A percentile compares a stretch with the other conserved stretches of the same genome.
phyloP scores from a whole-genome alignment of 2,797 vertebrate genomes.

The Pseudochirops cupreus region DNA sequence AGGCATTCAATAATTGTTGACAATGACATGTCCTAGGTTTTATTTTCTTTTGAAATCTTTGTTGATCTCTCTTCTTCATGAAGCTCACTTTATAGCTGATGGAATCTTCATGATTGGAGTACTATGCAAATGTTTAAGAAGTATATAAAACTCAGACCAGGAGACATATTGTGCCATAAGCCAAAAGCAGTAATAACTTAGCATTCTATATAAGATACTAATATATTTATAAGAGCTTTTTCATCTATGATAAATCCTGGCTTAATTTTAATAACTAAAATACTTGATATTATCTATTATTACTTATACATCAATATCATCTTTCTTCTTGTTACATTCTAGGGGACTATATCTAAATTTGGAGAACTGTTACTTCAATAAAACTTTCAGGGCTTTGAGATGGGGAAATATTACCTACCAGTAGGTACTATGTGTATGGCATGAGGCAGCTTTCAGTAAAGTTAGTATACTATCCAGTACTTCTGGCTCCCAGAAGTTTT shows the following conservation, averaged over 20 bases:
- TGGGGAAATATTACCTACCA: conserved; percentile 12
- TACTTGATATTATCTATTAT: background rate
- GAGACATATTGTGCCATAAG: background rate
- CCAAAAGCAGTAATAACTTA: conserved; percentile 15
- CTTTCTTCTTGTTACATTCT: background rate
- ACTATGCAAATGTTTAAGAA: conserved; percentile 11
- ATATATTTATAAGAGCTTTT: no score
- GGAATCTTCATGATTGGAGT: background rate
- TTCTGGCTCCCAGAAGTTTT: conserved; percentile 25
- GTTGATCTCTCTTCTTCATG: no score
- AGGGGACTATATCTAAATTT: conserved; percentile 16
- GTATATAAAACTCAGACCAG: conserved; percentile 11
- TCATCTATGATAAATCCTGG: background rate
- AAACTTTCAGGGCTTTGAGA: conserved; percentile 28
- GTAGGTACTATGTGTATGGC: conserved; percentile 39
- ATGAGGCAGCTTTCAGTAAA: conserved; percentile 55
- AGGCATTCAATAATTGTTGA: no score
- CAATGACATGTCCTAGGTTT: no score
- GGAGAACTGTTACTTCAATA: conserved; percentile 32
- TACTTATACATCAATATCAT: conserved; percentile 20
- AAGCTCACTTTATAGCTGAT: background rate
- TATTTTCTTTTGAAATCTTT: no score
- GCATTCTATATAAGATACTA: no score
- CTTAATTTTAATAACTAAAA: conserved; percentile 32
- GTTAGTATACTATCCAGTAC: conserved; percentile 53